Percentiles rank a stretch among this genome's conserved stretches.
Evolutionary conservation across 2,797 vertebrate species (phyloP).

Genomic region (Diplodus puntazzo): DNA sequence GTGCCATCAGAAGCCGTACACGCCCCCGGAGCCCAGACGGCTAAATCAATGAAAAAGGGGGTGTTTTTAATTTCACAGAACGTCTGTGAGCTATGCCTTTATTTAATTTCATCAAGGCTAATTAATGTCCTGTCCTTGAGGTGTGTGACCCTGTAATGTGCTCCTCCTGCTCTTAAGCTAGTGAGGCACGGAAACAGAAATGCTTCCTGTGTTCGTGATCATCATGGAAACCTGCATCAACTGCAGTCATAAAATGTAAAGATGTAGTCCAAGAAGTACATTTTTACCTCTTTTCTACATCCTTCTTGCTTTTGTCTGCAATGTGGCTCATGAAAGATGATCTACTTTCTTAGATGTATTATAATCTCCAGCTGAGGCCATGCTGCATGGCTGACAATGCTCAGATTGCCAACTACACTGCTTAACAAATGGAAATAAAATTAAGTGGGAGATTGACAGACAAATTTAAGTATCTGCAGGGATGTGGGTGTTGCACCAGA

Average conservation of each 20-base stretch:
- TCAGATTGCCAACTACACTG: background rate
- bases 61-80: conserved; percentile 66
- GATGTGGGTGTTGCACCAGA: conserved; percentile 1
- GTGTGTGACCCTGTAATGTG: conserved; percentile 39
- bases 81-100: conserved; percentile 53
- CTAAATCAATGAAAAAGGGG: conserved; percentile 43
- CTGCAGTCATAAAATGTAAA: background rate
- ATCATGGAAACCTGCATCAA: background rate
- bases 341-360: background rate
- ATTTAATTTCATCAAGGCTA: conserved; percentile 63
- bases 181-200: conserved; percentile 14
- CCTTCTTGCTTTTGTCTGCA: background rate
- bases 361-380: background rate
- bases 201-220: background rate
- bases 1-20: conserved; percentile 13
- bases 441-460: conserved; percentile 3
- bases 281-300: background rate
- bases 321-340: background rate
- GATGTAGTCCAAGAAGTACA: background rate
- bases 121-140: conserved; percentile 68
- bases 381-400: background rate
- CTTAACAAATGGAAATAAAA: conserved; percentile 1
- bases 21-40: conserved; percentile 26
- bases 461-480: background rate
- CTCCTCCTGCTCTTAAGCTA: conserved; percentile 9